Evolutionary conservation across 2,113 vertebrate genomes (phyloP).

Genomic region (Notarius lentiginosus): DNA sequence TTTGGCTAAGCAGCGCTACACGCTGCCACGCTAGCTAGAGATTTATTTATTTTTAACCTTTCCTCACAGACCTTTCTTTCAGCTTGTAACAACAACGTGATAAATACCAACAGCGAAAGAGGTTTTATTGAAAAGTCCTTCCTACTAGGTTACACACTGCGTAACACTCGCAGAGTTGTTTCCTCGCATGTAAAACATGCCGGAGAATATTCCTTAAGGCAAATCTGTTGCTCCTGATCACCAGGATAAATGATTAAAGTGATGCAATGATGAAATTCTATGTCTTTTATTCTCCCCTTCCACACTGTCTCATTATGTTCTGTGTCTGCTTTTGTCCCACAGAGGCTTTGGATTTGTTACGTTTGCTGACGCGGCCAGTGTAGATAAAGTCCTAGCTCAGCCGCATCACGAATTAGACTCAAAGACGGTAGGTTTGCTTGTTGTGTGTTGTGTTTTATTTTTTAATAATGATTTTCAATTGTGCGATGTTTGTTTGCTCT

Average conservation of each 20-base stretch:
- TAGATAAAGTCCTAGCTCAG: slow-evolving; percentile 90
- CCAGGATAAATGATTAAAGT: slow-evolving; percentile 16
- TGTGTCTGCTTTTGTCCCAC: slow-evolving; percentile 60
- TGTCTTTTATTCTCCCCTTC: background rate
- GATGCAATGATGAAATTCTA: slow-evolving; percentile 3
- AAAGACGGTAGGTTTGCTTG: slow-evolving; percentile 83
- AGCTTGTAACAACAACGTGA: background rate
- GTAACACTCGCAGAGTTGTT: background rate
- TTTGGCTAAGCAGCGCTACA: background rate
- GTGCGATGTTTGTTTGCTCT: slow-evolving; percentile 25
- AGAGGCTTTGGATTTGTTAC: slow-evolving; percentile 90
- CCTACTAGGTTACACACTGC: background rate
- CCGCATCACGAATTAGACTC: slow-evolving; percentile 90
- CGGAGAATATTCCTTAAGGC: background rate
- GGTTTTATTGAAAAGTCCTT: background rate
- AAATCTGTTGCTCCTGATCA: background rate
- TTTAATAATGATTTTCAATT: slow-evolving; percentile 2
- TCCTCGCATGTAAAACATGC: background rate
- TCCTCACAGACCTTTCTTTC: background rate
- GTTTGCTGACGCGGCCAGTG: slow-evolving; percentile 86
- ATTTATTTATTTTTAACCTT: background rate
- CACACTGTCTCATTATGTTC: background rate
- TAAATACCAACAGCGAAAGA: background rate
- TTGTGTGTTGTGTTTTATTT: too few species aligned
- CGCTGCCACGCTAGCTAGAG: background rate